Evolutionary conservation across 2,113 vertebrate genomes (phyloP).

Genomic region (Todiramphus saurophagus): DNA sequence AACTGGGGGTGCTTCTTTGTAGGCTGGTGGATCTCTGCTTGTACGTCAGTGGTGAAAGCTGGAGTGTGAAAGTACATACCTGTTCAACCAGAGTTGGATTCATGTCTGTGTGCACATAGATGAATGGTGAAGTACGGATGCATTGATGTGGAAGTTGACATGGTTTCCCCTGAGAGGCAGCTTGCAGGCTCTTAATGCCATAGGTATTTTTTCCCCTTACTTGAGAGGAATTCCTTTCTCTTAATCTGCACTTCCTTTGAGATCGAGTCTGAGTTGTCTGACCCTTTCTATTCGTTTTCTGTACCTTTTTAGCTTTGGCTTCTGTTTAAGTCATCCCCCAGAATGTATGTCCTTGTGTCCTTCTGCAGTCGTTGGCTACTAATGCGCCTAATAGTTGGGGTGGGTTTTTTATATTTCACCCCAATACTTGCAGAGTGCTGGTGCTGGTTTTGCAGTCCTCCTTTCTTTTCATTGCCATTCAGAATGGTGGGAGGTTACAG

Average conservation of each 20-base stretch:
- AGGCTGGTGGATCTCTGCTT: background rate
- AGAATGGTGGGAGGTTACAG: background rate
- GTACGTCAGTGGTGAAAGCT: background rate
- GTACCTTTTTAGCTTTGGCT: background rate
- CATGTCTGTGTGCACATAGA: background rate
- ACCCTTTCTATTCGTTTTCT: background rate
- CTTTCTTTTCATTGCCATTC: background rate
- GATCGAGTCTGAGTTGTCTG: background rate
- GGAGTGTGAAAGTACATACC: background rate
- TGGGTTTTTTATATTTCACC: background rate
- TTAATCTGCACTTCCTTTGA: background rate
- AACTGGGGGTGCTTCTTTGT: background rate
- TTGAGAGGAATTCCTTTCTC: background rate
- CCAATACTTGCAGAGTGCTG: background rate
- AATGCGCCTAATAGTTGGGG: background rate
- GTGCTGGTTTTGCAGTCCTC: background rate
- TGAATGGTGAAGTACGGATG: background rate
- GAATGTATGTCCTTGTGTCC: background rate
- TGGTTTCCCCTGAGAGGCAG: background rate
- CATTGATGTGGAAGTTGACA: background rate
- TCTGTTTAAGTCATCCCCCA: background rate
- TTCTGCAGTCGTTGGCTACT: background rate
- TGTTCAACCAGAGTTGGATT: background rate
- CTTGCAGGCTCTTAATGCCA: background rate
- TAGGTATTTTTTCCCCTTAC: background rate